Base-by-base conservation (phyloP, 2,113 vertebrate genomes). In the Progne subis region DNA sequence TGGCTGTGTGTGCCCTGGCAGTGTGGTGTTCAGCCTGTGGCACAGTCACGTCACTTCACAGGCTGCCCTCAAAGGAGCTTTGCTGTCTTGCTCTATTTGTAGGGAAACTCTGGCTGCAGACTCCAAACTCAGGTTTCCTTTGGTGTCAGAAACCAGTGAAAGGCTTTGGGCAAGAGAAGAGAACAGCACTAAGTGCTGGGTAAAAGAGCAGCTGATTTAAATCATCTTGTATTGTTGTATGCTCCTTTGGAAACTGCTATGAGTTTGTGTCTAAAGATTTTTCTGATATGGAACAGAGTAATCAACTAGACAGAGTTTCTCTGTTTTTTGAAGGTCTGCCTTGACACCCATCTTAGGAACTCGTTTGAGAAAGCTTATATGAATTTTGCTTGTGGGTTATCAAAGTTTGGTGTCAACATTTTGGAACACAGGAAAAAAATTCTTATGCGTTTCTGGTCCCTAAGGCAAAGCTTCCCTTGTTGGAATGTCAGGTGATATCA, bases 111-210 rank as follows among this genome's bases (percentile, higher is more conserved):
- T 90, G 71, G 50, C 79, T 90, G 23, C 34, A 32, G 52, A 14
- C 75, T 70, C 67, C 32, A 88, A 69, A 69, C 37, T 93, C 43
- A 29, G 82, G 31, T 94, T 96, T 95, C 72, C 47, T 90, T 85
- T 86, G 26, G 43, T 67, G 59, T n/a, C 47, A 77, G 44, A 88
- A 92, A 78, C 25, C n/a, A 37, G 11, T 65, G 72, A 90, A 86
- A 95, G 53, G 39, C 29, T 93, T 80, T 80, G 60, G 34, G 55
- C 21, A 71, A 82, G 61, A n/a, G 8, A 53, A 82, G 16, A 10
- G 24, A 72, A 19, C 25, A 86, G 37, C 39, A 71, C 2, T 63
- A 74, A 72, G 11, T 49, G 24, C 60, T 78, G 44, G 39, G 9
- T 53, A 55, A 71, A 92, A 53, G 32, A 77, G n/a, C 20, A 46